Percentiles rank a stretch among this genome's conserved stretches.
These are phyloP conservation scores for Oncorhynchus masou DNA, from an alignment of 2,113 vertebrate species.

Conservation along the genomic window DNA sequence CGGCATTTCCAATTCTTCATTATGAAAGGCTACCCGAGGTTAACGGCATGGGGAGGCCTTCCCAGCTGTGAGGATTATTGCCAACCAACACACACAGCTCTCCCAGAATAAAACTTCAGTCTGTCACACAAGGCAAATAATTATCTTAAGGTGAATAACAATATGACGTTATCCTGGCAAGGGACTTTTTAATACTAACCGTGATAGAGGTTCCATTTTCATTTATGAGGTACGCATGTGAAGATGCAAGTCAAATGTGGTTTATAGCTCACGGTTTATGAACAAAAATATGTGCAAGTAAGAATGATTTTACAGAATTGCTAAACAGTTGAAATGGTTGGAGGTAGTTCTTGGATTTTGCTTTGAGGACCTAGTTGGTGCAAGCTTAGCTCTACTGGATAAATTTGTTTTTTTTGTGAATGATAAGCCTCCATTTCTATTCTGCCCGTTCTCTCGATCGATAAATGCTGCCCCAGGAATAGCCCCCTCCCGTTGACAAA, in stretches of 20 bases:
- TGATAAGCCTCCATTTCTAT: conserved; percentile 56
- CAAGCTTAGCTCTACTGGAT: conserved; percentile 35
- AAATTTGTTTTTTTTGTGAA: conserved; percentile 47
- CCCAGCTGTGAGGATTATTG: conserved; percentile 50
- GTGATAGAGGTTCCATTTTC: conserved; percentile 47
- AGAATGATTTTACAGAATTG: conserved; percentile 33
- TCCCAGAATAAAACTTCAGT: background rate
- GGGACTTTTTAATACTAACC: conserved; percentile 25
- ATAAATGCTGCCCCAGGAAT: conserved; percentile 55
- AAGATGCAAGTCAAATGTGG: conserved; percentile 23
- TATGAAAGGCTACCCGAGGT: conserved; percentile 27
- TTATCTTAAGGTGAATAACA: conserved; percentile 63
- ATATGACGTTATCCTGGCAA: conserved; percentile 30
- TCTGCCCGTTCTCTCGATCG: conserved; percentile 40
- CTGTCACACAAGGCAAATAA: conserved; percentile 41
- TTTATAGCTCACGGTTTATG: conserved; percentile 56
- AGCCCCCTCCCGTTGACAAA: conserved; percentile 28
- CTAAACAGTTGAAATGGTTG: conserved; percentile 30
- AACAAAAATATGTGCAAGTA: conserved; percentile 11
- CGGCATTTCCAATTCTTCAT: conserved; percentile 44
- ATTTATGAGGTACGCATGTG: conserved; percentile 55
- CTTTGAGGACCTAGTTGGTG: conserved; percentile 22
- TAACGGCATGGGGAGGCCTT: conserved; percentile 33
- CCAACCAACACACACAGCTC: conserved; percentile 21
- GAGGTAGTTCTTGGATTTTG: conserved; percentile 16